A percentile compares a stretch with the other conserved stretches of the same genome.
Conservation (phyloP, 2,888 invertebrate genomes). For the Muscina levida region DNA sequence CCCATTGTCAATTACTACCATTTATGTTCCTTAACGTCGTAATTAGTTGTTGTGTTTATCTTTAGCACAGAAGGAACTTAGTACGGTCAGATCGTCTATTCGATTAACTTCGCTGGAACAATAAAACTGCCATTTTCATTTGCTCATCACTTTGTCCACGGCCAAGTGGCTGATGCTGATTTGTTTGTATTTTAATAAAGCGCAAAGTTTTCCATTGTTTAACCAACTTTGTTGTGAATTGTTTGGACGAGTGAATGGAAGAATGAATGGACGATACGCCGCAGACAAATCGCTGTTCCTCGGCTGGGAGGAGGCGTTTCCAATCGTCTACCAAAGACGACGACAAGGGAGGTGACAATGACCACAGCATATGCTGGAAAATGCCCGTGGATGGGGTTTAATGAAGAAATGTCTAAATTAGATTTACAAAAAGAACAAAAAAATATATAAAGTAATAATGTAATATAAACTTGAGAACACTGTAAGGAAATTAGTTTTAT, state of each 20-base stretch:
- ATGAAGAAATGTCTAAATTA: neutral
- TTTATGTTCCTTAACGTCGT: slow-evolving; percentile 2
- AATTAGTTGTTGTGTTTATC: slow-evolving; percentile 29
- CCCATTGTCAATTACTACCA: neutral
- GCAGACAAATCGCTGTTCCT: slow-evolving; percentile 12
- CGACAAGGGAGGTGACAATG: slow-evolving; percentile 14
- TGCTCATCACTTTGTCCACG: slow-evolving; percentile 9
- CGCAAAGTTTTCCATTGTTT: slow-evolving; percentile 35
- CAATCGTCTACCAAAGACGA: neutral
- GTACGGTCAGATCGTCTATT: slow-evolving; percentile 14
- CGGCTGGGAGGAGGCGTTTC: neutral
- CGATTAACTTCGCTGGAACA: slow-evolving; percentile 13
- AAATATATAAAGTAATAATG: slow-evolving; percentile 6
- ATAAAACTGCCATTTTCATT: slow-evolving; percentile 21
- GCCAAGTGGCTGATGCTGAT: slow-evolving; percentile 20
- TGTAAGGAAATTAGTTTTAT: neutral
- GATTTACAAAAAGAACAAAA: slow-evolving; percentile 2
- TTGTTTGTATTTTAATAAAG: slow-evolving; percentile 35
- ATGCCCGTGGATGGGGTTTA: neutral
- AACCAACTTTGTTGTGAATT: slow-evolving; percentile 27
- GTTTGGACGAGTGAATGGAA: neutral
- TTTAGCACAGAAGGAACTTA: slow-evolving; percentile 3
- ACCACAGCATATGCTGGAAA: neutral
- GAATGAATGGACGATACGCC: neutral
- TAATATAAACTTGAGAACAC: neutral